These are phyloP conservation scores for Heliopora coerulea DNA, from an alignment of 92 coral and sea anemone species.

Conservation along the genomic window DNA sequence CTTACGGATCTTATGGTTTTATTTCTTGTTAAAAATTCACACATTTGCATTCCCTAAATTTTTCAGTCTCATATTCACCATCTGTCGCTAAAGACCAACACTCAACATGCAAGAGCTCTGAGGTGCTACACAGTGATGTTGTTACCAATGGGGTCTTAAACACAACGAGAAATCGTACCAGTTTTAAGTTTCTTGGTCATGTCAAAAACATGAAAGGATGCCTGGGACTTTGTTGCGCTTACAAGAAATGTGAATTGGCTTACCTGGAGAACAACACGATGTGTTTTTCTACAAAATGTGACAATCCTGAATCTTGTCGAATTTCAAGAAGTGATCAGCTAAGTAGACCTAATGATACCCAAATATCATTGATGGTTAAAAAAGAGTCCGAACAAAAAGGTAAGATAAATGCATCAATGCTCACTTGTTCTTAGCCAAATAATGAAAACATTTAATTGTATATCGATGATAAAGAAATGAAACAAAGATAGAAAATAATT, in stretches of 20 bases:
- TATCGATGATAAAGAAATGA: no score
- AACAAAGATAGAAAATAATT: no score
- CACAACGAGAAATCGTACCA: slow-evolving; percentile 69
- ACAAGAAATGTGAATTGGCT: slow-evolving; percentile 86
- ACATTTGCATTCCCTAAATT: not conserved
- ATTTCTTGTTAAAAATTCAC: no score
- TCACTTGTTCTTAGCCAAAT: no score
- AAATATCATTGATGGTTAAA: slow-evolving; percentile 98
- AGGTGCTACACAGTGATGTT: slow-evolving; percentile 89
- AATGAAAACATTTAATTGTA: no score
- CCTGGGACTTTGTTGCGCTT: slow-evolving; percentile 87
- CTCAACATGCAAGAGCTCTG: slow-evolving; percentile 89
- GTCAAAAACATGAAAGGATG: slow-evolving; percentile 93
- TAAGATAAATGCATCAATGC: slow-evolving; percentile 32
- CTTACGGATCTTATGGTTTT: no score
- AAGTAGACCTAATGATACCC: slow-evolving; percentile 69
- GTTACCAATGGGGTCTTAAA: slow-evolving; percentile 83
- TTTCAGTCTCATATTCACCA: slow-evolving; percentile 33
- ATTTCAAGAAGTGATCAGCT: slow-evolving; percentile 61
- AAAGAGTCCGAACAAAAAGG: slow-evolving; percentile 89
- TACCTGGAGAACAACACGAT: slow-evolving; percentile 79
- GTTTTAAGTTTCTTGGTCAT: slow-evolving; percentile 85
- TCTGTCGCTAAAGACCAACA: slow-evolving; percentile 90
- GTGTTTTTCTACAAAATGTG: slow-evolving; percentile 92
- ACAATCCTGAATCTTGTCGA: slow-evolving; percentile 74